phyloP scores from a whole-genome alignment of 37 sponge, comb jelly and placozoan genomes.

The Bolinopsis microptera region DNA sequence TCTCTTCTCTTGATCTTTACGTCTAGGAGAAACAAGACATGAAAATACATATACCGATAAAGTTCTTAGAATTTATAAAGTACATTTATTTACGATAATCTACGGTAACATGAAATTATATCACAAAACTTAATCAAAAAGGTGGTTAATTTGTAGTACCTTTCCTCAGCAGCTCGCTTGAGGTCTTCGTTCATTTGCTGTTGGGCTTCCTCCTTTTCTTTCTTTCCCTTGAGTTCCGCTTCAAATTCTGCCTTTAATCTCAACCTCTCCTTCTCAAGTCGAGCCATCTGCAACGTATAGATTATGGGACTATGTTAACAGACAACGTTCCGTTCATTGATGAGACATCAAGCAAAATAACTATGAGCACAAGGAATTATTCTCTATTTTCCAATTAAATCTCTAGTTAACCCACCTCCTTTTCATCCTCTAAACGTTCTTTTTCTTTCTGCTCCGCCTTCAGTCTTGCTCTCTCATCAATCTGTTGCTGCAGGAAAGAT shows the following conservation, averaged over 20 bases:
- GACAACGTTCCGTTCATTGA: too few relatives aligned
- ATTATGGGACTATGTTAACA: background rate
- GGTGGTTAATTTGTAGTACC: too few relatives aligned
- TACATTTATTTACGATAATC: too few relatives aligned
- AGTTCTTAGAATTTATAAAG: too few relatives aligned
- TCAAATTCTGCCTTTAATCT: conserved; percentile 38
- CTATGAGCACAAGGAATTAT: too few relatives aligned
- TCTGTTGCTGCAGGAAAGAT: conserved; percentile 36
- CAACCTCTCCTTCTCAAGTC: background rate
- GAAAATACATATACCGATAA: too few relatives aligned
- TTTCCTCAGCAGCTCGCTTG: conserved; percentile 1
- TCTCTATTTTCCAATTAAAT: too few relatives aligned
- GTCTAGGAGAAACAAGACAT: too few relatives aligned
- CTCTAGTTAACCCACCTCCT: conserved; percentile 38
- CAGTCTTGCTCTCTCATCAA: conserved; percentile 3
- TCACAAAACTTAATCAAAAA: too few relatives aligned
- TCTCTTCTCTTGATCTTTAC: conserved; percentile 5
- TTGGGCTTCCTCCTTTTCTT: conserved; percentile 37
- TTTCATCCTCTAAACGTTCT: conserved; percentile 57
- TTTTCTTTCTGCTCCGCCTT: conserved; percentile 36
- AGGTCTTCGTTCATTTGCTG: conserved; percentile 13
- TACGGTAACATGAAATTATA: too few relatives aligned
- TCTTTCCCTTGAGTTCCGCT: background rate
- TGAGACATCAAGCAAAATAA: too few relatives aligned
- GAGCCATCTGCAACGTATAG: background rate